Evolutionary conservation across 2,888 invertebrate species (phyloP), one percentile per base, ranked within the genome.

Genomic region (Drosophila hamatofila): DNA sequence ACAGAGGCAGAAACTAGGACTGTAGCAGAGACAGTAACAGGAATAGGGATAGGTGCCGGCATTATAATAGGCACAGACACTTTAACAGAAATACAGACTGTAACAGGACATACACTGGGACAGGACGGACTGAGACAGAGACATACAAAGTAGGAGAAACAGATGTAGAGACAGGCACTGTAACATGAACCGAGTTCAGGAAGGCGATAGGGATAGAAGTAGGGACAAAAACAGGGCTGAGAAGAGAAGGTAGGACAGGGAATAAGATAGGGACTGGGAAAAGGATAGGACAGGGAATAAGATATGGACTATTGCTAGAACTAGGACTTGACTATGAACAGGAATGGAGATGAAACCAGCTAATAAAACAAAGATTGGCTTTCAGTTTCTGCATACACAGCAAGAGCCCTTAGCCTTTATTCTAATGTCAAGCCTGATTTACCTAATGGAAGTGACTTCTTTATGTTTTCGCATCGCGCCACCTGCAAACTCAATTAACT

Each of bases 401-500:
- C 81, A 37, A 66, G n/a, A n/a, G n/a, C n/a, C n/a, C n/a, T n/a
- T n/a, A n/a, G n/a, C n/a, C n/a, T n/a, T n/a, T n/a, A n/a, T n/a
- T n/a, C n/a, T n/a, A n/a, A n/a, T n/a, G n/a, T n/a, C n/a, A n/a
- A n/a, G n/a, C n/a, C n/a, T 25, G 72, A 69, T 74, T 75, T 49
- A 60, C 56, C 75, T 75, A 67, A 67, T 80, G 78, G 66, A 63
- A 49, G 41, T 49, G 70, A 58, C 67, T 75, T 63, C 57, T 55
- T 65, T 62, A 56, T 60, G 61, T 48, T 33, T 5, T 5, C 35
- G 18, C 5, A 6, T 42, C 30, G 18, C 21, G 57, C 52, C 54
- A 25, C 14, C 33, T 39, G 60, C 54, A 66, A 78, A 74, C 75
- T 78, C 67, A 67, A 80, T 81, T 78, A 78, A 58, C 62, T 49